These are phyloP conservation scores for Drosophila auraria DNA, from an alignment of 1,140 invertebrate genomes.

Conservation along the genomic window DNA sequence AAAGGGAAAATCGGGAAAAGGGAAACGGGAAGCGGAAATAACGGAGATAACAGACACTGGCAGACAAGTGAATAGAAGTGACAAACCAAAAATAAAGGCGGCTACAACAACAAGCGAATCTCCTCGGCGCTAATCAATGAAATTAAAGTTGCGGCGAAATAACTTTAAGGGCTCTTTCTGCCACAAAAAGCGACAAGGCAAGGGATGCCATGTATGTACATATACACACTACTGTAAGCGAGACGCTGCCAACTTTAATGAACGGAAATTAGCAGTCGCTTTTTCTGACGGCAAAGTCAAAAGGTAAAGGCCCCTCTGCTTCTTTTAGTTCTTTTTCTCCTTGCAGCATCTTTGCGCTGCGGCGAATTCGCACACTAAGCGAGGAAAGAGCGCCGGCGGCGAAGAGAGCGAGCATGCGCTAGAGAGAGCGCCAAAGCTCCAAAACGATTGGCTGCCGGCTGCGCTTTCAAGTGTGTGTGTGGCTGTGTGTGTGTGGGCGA, in stretches of 20 bases:
- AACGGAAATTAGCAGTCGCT: slow-evolving; percentile 79
- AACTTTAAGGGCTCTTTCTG: slow-evolving; percentile 56
- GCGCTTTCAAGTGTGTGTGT: slow-evolving; percentile 13
- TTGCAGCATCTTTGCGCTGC: slow-evolving; percentile 25
- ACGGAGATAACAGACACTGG: slow-evolving; percentile 45
- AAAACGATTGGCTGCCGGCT: slow-evolving; percentile 56
- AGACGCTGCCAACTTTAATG: slow-evolving; percentile 79
- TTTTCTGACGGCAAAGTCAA: slow-evolving; percentile 46
- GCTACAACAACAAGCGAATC: slow-evolving; percentile 54
- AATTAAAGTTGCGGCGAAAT: slow-evolving; percentile 68
- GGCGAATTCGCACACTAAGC: slow-evolving; percentile 39
- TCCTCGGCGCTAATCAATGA: slow-evolving; percentile 78
- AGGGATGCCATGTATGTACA: slow-evolving; percentile 10
- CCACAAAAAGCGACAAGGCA: slow-evolving; percentile 2
- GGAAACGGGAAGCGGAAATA: slow-evolving; percentile 42
- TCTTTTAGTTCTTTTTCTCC: slow-evolving; percentile 5
- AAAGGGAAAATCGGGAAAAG: slow-evolving; percentile 24
- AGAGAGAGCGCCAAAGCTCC: slow-evolving; percentile 60
- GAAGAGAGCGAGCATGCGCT: slow-evolving; percentile 52
- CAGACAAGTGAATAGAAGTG: slow-evolving; percentile 56
- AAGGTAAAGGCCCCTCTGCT: slow-evolving; percentile 66
- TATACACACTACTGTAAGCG: slow-evolving; percentile 52
- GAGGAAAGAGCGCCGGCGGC: slow-evolving; percentile 4
- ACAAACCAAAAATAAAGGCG: slow-evolving; percentile 68
- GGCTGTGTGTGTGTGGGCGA: slow-evolving; percentile 34